Conservation (phyloP, 2,888 invertebrate species). For the Micoletzkya japonica region DNA sequence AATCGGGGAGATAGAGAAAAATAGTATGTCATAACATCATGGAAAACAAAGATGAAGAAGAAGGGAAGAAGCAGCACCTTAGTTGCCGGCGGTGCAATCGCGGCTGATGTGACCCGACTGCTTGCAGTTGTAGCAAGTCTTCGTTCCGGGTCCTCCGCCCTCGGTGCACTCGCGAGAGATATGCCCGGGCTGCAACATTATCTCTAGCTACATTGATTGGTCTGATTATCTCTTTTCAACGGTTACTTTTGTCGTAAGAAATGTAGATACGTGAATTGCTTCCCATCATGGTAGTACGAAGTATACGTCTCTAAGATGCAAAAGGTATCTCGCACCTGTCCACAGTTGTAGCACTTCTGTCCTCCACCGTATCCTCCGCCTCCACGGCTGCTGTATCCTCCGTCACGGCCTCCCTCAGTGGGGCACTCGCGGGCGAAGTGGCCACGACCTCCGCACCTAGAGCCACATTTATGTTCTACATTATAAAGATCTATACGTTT, state of each 20-base stretch:
- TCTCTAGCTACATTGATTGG: too few relatives aligned
- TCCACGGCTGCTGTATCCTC: conserved; percentile 19
- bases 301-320: background rate
- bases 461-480: too few relatives aligned
- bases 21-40: too few relatives aligned
- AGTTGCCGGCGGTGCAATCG: conserved; percentile 42
- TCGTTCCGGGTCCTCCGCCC: conserved; percentile 34
- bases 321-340: conserved; percentile 35
- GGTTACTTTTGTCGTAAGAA: too few relatives aligned
- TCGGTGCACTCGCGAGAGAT: conserved; percentile 57
- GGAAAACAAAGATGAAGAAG: conserved; percentile 4
- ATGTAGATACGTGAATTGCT: too few relatives aligned
- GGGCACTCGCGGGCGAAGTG: conserved; percentile 43
- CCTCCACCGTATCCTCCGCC: conserved; percentile 31
- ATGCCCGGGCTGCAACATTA: conserved; percentile 48
- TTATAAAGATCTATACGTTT: too few relatives aligned
- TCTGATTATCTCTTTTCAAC: too few relatives aligned
- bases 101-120: conserved; percentile 52
- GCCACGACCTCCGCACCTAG: conserved; percentile 32
- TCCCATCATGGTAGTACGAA: background rate
- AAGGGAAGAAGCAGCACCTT: conserved; percentile 9
- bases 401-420: conserved; percentile 11
- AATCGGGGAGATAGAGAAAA: too few relatives aligned
- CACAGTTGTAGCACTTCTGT: conserved; percentile 57
- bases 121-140: conserved; percentile 88